Evolutionary conservation across 2,797 vertebrate species (phyloP).

Genomic region (Liasis olivaceus): DNA sequence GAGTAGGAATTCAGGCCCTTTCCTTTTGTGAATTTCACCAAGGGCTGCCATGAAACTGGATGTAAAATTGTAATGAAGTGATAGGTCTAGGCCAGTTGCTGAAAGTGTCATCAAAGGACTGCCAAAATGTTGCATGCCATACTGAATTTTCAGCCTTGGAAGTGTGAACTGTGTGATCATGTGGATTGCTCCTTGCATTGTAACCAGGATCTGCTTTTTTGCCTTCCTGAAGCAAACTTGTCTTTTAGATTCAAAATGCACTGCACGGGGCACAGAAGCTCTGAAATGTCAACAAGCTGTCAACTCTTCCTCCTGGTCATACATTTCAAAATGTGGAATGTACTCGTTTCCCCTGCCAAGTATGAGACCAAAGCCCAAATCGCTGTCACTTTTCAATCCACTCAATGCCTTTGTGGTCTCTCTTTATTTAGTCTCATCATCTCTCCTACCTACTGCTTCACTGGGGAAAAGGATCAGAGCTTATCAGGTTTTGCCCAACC

Average conservation of each 20-base stretch:
- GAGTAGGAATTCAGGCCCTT: not conserved
- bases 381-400: not conserved
- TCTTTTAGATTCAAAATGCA: slow-evolving; percentile 9
- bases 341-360: not conserved
- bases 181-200: not conserved
- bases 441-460: not conserved
- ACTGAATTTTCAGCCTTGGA: not conserved
- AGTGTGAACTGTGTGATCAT: not conserved
- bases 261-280: not conserved
- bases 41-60: not conserved
- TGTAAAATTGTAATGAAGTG: not conserved
- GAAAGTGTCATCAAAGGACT: not conserved
- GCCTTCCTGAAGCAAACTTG: not conserved
- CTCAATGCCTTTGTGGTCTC: not conserved
- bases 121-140: not conserved
- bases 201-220: not conserved
- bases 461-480: not conserved
- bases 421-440: not conserved
- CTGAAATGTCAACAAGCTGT: slow-evolving; percentile 10
- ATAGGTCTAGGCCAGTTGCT: not conserved
- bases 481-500: not conserved
- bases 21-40: not conserved
- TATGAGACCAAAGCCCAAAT: not conserved
- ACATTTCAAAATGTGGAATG: slow-evolving; percentile 5
- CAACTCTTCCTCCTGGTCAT: not conserved